These are phyloP conservation scores for Cavia aperea DNA, from an alignment of 2,113 vertebrate genomes.

Conservation along the genomic window DNA sequence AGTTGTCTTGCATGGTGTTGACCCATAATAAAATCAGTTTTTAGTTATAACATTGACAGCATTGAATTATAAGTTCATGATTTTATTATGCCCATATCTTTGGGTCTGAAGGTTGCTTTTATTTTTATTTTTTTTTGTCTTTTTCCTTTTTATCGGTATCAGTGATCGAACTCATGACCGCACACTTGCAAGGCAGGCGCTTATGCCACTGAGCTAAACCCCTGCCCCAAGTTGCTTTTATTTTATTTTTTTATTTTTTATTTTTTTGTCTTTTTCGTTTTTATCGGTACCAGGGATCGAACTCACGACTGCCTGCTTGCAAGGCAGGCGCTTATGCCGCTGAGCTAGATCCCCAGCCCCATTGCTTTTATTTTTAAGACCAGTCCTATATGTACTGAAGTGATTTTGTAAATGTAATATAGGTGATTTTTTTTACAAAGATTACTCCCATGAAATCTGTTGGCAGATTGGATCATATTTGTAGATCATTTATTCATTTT, in stretches of 20 bases:
- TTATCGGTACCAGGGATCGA: no score
- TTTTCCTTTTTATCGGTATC: no score
- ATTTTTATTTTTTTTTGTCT: neutral
- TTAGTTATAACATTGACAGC: constrained; percentile 28
- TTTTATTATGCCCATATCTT: constrained; percentile 22
- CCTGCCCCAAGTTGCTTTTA: neutral
- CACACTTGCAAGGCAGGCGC: no score
- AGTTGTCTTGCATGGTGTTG: neutral
- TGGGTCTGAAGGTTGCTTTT: constrained; percentile 13
- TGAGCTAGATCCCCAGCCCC: no score
- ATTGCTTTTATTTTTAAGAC: constrained; percentile 6
- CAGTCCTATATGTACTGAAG: neutral
- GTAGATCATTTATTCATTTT: constrained; percentile 10
- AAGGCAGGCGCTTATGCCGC: no score
- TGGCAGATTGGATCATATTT: neutral
- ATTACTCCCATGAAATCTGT: neutral
- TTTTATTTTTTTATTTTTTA: neutral
- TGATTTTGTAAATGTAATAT: neutral
- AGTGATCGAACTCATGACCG: no score
- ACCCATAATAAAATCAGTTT: constrained; percentile 11
- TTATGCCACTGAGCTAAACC: no score
- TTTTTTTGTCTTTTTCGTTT: no score
- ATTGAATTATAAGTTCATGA: constrained; percentile 5
- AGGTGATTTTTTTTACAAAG: constrained; percentile 10
- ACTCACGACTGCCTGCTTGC: no score